phyloP scores from a whole-genome alignment of 2,113 vertebrate genomes.

The Anthoscopus minutus region DNA sequence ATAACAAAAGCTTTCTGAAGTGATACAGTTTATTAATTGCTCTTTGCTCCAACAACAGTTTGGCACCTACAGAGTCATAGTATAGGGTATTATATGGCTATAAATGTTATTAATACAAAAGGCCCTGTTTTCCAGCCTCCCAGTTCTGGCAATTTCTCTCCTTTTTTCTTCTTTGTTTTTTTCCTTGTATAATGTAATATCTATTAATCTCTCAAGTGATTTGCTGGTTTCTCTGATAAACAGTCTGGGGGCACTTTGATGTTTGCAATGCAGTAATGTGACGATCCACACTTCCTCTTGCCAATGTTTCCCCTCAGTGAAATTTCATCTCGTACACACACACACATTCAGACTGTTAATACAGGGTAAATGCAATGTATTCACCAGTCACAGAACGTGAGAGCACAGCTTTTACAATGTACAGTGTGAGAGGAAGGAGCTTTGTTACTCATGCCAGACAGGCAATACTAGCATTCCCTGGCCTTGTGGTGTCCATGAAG shows the following conservation, averaged over 20 bases:
- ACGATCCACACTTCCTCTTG: neutral
- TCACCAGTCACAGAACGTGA: neutral
- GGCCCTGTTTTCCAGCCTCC: neutral
- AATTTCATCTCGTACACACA: neutral
- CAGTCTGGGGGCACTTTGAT: neutral
- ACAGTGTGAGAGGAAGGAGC: neutral
- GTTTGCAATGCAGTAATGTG: neutral
- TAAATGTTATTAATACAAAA: neutral
- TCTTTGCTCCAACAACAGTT: neutral
- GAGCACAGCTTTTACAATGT: neutral
- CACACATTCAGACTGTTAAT: neutral
- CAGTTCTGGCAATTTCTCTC: neutral
- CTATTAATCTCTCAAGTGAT: neutral
- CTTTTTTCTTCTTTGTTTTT: neutral
- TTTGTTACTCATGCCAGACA: neutral
- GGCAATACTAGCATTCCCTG: neutral
- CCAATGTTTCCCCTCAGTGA: neutral
- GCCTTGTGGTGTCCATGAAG: rapidly evolving
- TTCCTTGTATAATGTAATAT: neutral
- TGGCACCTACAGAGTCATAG: neutral
- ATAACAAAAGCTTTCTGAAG: neutral
- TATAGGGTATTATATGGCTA: neutral
- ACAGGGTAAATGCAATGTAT: neutral
- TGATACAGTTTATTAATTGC: neutral
- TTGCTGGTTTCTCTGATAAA: neutral